These are phyloP conservation scores for Lates japonicus DNA, from an alignment of 2,797 vertebrate genomes.

Conservation along the genomic window DNA sequence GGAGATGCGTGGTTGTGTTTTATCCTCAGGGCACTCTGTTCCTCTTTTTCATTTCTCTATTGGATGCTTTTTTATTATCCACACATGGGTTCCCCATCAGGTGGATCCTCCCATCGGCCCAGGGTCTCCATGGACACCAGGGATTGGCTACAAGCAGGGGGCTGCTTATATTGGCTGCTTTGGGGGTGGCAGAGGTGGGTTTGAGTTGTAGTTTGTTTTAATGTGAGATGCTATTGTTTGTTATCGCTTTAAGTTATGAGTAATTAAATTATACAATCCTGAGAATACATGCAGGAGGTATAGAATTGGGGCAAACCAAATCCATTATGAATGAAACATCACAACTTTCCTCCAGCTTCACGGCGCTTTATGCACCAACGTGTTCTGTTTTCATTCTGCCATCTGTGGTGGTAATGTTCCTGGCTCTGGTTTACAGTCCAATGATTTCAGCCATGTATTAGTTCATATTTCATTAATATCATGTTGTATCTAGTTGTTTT, in stretches of 20 bases:
- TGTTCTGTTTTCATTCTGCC: background rate
- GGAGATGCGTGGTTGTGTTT: constrained; percentile 55
- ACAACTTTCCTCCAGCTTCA: background rate
- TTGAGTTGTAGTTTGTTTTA: constrained; percentile 17
- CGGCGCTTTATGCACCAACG: background rate
- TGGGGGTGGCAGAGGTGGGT: background rate
- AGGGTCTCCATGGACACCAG: constrained; percentile 31
- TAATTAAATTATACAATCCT: background rate
- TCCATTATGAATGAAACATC: background rate
- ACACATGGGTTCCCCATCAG: constrained; percentile 60
- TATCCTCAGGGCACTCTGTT: constrained; percentile 61
- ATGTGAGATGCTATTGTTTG: background rate
- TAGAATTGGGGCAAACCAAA: background rate
- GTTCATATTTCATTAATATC: background rate
- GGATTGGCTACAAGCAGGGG: constrained; percentile 28
- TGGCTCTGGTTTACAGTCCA: background rate
- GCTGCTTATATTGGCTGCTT: constrained; percentile 17
- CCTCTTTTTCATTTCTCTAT: constrained; percentile 67
- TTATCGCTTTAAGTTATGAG: background rate
- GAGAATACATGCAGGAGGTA: background rate
- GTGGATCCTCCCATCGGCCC: constrained; percentile 29
- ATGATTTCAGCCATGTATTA: background rate
- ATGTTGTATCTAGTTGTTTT: background rate
- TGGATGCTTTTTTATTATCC: constrained; percentile 63
- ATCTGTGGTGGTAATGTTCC: background rate